Base-by-base conservation (phyloP, 2,113 vertebrate genomes). In the Rhinoptilus africanus region DNA sequence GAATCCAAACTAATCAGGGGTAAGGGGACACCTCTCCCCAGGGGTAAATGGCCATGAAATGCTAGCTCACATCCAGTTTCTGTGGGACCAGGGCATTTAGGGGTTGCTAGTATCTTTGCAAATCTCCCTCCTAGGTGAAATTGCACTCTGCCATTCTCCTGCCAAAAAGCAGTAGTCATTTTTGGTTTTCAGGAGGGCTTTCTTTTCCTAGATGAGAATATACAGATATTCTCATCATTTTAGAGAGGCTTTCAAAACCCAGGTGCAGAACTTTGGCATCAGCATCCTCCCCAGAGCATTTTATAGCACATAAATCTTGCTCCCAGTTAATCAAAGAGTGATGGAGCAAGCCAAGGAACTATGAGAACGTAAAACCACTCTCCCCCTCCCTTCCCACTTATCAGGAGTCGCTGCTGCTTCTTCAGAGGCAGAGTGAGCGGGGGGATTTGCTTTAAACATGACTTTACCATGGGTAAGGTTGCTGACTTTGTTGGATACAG, bases 231-330 rank as follows among this genome's bases (percentile, higher is more conserved):
- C 94, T 89, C 91, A 85, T 92, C 35, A 45, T 63, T 92, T 95
- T 95, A 88, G 86, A 92, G 59, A 94, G 30, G 34, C 50, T 89
- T 96, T 96, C 50, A 93, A 96, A 97, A 96, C 63, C 91, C 97
- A 96, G 96, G 97, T 97, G 96, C 96, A 97, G 89, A 93, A 43
- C 71, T 95, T 92, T 97, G 95, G 95, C 95, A 83, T 77, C 67
- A 85, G 81, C 74, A 95, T 37, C 26, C 69, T 93, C 96, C 96
- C 94, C 89, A 93, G 62, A 97, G 97, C 95, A 73, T 75, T 95
- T 91, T 54, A 79, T 69, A 94, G 81, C 53, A 73, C 93, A 97
- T 96, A 96, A 97, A 96, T 96, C 95, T 95, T 85, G 78, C 81
- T 95, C 84, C 78, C 5, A 20, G 84, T 97, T 96, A 92, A 96